Evolutionary conservation across 2,888 invertebrate genomes (phyloP).

Genomic region (Nomada fabriciana): DNA sequence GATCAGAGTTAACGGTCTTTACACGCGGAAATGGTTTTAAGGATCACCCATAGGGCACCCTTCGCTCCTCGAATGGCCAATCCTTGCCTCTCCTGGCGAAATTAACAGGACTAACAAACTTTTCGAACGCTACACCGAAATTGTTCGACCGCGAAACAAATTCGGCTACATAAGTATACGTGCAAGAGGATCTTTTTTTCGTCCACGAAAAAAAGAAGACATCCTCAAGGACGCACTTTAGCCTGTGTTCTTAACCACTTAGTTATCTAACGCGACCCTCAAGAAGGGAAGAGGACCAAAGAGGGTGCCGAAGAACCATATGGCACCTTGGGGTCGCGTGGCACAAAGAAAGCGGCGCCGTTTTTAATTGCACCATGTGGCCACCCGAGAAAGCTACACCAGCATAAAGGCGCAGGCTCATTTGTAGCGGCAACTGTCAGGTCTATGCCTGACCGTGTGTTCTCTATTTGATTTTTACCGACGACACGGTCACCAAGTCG

Average conservation of each 20-base stretch:
- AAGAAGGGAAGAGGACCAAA: slow-evolving; percentile 43
- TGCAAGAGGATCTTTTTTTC: not conserved
- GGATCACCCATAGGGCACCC: slow-evolving; percentile 56
- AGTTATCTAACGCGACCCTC: slow-evolving; percentile 49
- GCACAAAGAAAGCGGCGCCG: slow-evolving; percentile 77
- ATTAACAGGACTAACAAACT: slow-evolving; percentile 29
- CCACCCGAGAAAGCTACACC: slow-evolving; percentile 57
- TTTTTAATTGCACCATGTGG: slow-evolving; percentile 83
- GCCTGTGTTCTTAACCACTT: slow-evolving; percentile 47
- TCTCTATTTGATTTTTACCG: slow-evolving; percentile 64
- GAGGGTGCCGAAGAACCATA: slow-evolving; percentile 76
- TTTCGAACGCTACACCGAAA: not conserved
- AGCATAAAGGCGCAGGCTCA: slow-evolving; percentile 65
- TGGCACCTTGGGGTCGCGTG: slow-evolving; percentile 77
- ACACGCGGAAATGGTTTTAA: slow-evolving; percentile 65
- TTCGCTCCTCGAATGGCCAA: slow-evolving; percentile 63
- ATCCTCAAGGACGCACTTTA: slow-evolving; percentile 25
- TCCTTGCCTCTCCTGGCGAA: slow-evolving; percentile 41
- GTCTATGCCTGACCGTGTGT: slow-evolving; percentile 51
- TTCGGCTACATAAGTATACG: not conserved
- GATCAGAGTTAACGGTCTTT: slow-evolving; percentile 74
- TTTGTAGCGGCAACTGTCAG: slow-evolving; percentile 79
- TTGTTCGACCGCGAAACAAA: not conserved
- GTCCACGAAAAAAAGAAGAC: slow-evolving; percentile 2
- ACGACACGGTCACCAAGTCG: slow-evolving; percentile 61